Evolutionary conservation across 2,113 vertebrate species (phyloP).

Genomic region (Catharus minimus): DNA sequence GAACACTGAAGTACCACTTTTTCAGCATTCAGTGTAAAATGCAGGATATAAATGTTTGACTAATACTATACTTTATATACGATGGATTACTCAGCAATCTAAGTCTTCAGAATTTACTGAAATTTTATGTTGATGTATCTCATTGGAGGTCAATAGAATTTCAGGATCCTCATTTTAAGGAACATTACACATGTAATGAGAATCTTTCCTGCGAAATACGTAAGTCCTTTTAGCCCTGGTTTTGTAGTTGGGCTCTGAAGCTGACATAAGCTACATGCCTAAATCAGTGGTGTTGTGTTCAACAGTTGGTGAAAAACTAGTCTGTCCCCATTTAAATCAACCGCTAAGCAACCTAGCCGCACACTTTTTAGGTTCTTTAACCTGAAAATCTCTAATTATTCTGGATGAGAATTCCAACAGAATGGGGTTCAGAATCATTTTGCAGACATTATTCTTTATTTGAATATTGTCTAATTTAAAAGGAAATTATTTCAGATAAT

Average conservation of each 20-base stretch:
- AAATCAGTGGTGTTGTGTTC: not conserved
- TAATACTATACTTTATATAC: not conserved
- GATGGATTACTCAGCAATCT: not conserved
- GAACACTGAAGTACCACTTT: not conserved
- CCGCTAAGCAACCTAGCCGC: not conserved
- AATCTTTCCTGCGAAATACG: not conserved
- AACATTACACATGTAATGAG: not conserved
- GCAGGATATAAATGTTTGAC: not conserved
- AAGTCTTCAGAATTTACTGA: not conserved
- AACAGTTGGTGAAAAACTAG: constrained; percentile 2
- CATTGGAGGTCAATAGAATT: not conserved
- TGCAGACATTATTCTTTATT: constrained; percentile 6
- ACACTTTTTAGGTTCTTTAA: constrained; percentile 1
- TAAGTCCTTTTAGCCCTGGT: not conserved
- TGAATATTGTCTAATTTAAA: constrained; percentile 40
- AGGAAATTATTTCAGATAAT: constrained; percentile 45
- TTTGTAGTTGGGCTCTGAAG: not conserved
- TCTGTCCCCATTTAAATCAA: not conserved
- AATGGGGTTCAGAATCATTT: not conserved
- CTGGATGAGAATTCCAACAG: not conserved
- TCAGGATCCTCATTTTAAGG: not conserved
- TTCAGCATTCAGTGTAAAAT: not conserved
- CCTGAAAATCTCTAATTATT: constrained; percentile 17
- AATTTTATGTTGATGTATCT: not conserved
- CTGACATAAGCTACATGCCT: not conserved